Conservation (phyloP, 2,888 invertebrate species). For the Lissonota sp. region DNA sequence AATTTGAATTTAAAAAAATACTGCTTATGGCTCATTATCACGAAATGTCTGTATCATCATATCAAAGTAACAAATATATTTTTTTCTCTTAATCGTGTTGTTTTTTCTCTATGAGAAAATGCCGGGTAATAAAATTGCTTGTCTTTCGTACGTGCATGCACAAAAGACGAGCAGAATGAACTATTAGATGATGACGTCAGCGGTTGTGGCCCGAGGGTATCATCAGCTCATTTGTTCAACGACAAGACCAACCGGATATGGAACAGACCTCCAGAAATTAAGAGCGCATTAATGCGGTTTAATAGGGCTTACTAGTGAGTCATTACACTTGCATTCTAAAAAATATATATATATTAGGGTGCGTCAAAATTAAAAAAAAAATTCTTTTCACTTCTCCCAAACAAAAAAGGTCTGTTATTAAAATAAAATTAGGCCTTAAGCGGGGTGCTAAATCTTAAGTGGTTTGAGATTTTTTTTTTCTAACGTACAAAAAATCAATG, state of each 20-base stretch:
- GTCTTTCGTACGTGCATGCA: neutral
- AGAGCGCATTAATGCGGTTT: slow-evolving; percentile 73
- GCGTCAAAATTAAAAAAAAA: neutral
- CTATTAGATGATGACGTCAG: slow-evolving; percentile 36
- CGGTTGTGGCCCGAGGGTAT: slow-evolving; percentile 42
- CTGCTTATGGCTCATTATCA: no score
- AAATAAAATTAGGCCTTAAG: neutral
- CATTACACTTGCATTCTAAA: slow-evolving; percentile 70
- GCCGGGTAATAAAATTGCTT: neutral
- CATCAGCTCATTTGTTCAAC: slow-evolving; percentile 64
- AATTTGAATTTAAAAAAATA: no score
- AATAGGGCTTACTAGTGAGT: slow-evolving; percentile 76
- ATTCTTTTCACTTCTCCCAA: no score
- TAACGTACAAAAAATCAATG: neutral
- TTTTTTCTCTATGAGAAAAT: no score
- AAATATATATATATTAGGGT: slow-evolving; percentile 40
- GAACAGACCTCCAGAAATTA: slow-evolving; percentile 78
- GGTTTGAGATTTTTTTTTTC: neutral
- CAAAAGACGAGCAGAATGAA: slow-evolving; percentile 1
- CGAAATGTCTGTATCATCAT: no score
- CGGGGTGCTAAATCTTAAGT: neutral
- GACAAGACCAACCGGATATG: slow-evolving; percentile 74
- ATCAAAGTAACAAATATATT: no score
- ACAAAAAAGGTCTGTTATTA: no score
- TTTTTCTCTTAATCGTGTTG: no score